These are phyloP conservation scores for Telenomus remus DNA, from an alignment of 1,140 invertebrate genomes.

Conservation along the genomic window DNA sequence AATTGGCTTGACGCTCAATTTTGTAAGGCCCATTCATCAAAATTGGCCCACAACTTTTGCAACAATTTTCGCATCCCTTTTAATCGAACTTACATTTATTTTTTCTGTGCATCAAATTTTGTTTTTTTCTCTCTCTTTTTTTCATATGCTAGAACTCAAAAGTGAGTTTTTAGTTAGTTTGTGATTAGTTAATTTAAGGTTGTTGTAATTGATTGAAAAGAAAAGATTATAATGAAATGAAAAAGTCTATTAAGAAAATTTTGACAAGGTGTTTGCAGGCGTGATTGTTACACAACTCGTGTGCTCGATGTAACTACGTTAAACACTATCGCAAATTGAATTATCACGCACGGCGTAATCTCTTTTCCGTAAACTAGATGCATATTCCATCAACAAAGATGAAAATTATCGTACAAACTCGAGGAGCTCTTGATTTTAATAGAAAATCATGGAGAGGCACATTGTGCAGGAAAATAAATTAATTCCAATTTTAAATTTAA, in stretches of 20 bases:
- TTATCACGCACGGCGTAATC: slow-evolving; percentile 23
- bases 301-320: slow-evolving; percentile 17
- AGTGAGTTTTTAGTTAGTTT: too few species aligned
- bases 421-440: slow-evolving; percentile 4
- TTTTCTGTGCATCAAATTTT: too few species aligned
- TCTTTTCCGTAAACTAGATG: slow-evolving; percentile 29
- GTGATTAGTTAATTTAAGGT: too few species aligned
- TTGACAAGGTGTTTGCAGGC: too few species aligned
- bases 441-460: background rate
- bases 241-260: too few species aligned
- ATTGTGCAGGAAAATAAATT: background rate
- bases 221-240: too few species aligned
- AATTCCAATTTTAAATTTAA: background rate
- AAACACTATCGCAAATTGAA: slow-evolving; percentile 24
- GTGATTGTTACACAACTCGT: slow-evolving; percentile 16
- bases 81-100: too few species aligned
- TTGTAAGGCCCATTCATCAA: background rate
- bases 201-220: too few species aligned
- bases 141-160: too few species aligned
- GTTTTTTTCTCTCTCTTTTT: too few species aligned
- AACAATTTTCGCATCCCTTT: too few species aligned
- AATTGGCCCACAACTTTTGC: background rate
- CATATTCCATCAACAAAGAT: slow-evolving; percentile 9
- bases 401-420: slow-evolving; percentile 8
- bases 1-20: slow-evolving; percentile 8